Percentiles rank a stretch among this genome's conserved stretches.
phyloP scores from a whole-genome alignment of 2,113 vertebrate species.

The Ailurus styani region DNA sequence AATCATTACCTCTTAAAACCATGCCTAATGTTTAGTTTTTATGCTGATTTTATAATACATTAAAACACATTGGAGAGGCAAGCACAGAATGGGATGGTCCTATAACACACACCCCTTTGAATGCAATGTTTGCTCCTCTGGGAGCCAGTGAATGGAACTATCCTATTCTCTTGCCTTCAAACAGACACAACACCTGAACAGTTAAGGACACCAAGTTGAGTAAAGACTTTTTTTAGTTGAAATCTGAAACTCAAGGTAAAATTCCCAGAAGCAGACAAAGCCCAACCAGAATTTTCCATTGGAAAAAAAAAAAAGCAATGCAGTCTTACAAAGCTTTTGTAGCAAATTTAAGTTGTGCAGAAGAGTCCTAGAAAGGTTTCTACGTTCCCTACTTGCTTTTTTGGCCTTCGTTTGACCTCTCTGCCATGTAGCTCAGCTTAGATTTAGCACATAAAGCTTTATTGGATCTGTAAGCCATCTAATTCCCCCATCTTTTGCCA shows the following conservation, averaged over 20 bases:
- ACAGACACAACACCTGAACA: not conserved
- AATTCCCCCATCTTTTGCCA: not conserved
- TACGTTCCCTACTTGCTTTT: not conserved
- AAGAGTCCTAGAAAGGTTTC: not conserved
- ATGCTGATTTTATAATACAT: not conserved
- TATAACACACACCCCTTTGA: not conserved
- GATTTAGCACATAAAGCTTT: not conserved
- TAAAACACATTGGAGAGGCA: not conserved
- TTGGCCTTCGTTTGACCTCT: not conserved
- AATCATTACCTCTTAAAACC: not conserved
- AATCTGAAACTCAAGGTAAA: conserved; percentile 19
- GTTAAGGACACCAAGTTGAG: not conserved
- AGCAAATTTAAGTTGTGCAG: not conserved
- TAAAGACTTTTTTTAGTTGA: not conserved
- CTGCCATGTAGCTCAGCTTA: not conserved
- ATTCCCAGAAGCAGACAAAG: conserved; percentile 10
- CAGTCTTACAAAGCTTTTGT: not conserved
- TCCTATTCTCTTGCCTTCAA: not conserved
- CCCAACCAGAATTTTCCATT: not conserved
- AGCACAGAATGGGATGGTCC: not conserved
- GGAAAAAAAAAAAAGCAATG: not conserved
- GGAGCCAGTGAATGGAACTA: not conserved
- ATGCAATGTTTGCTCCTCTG: not conserved
- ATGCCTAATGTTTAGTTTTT: not conserved
- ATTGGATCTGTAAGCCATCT: not conserved